phyloP scores from a whole-genome alignment of 2,113 vertebrate genomes.

The Procavia capensis region DNA sequence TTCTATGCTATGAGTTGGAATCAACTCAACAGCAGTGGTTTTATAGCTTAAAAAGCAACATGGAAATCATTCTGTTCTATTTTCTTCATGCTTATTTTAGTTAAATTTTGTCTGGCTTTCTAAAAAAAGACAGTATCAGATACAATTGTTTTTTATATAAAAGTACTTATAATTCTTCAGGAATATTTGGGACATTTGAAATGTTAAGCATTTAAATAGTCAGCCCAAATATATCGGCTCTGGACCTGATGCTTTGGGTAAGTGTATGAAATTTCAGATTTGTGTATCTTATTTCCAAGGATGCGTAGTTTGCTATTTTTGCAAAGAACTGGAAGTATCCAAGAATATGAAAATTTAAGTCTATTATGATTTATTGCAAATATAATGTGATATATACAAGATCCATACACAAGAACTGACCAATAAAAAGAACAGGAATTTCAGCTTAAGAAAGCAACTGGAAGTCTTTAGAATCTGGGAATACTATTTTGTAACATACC shows the following conservation, averaged over 20 bases:
- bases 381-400: neutral
- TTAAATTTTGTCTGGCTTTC: slow-evolving; percentile 7
- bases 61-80: neutral
- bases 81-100: slow-evolving; percentile 27
- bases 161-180: neutral
- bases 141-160: neutral
- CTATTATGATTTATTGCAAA: slow-evolving; percentile 3
- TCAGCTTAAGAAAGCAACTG: neutral
- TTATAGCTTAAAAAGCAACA: neutral
- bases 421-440: neutral
- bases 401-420: neutral
- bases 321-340: neutral
- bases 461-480: slow-evolving; percentile 4
- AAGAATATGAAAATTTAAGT: slow-evolving; percentile 43
- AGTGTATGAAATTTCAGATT: slow-evolving; percentile 14
- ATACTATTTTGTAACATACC: neutral
- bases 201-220: neutral
- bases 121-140: neutral
- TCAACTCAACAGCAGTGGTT: no score
- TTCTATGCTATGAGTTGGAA: no score
- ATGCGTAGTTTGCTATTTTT: neutral
- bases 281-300: slow-evolving; percentile 17
- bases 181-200: slow-evolving; percentile 12
- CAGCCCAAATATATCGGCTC: neutral
- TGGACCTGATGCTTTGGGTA: neutral